A percentile compares a stretch with the other conserved stretches of the same genome.
These are phyloP conservation scores for Loxodonta africana DNA, from an alignment of 2,113 vertebrate species.

Conservation along the genomic window DNA sequence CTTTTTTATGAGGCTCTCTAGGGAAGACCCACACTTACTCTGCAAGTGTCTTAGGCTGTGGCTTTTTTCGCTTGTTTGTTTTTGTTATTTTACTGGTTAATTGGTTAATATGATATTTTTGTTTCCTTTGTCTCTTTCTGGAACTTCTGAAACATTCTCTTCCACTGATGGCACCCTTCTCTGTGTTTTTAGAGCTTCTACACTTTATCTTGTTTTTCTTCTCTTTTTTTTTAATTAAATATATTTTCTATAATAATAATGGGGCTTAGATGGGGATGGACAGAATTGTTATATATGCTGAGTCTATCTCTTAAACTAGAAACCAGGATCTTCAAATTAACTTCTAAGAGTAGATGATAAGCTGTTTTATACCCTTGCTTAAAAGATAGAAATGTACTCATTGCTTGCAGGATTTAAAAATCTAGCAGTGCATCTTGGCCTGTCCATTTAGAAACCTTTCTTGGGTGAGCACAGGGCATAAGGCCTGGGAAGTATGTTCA, in stretches of 20 bases:
- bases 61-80: background rate
- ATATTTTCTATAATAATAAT: background rate
- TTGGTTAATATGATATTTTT: constrained; percentile 36
- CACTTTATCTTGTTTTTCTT: background rate
- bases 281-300: constrained; percentile 8
- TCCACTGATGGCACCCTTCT: constrained; percentile 21
- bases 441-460: background rate
- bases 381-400: constrained; percentile 35
- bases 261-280: constrained; percentile 8
- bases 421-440: background rate
- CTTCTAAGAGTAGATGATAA: constrained; percentile 36
- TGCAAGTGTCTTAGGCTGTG: background rate
- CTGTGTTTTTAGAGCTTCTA: constrained; percentile 23
- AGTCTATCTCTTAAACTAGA: constrained; percentile 28
- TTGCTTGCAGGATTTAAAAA: constrained; percentile 38
- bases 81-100: background rate
- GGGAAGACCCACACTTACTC: constrained; percentile 14
- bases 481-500: background rate
- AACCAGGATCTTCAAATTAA: constrained; percentile 53
- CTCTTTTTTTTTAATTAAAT: background rate
- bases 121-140: background rate
- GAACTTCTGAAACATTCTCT: constrained; percentile 20
- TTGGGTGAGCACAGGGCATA: background rate
- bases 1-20: background rate
- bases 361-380: constrained; percentile 20